phyloP scores from a whole-genome alignment of 2,797 vertebrate species.

The Ammospiza maritima region DNA sequence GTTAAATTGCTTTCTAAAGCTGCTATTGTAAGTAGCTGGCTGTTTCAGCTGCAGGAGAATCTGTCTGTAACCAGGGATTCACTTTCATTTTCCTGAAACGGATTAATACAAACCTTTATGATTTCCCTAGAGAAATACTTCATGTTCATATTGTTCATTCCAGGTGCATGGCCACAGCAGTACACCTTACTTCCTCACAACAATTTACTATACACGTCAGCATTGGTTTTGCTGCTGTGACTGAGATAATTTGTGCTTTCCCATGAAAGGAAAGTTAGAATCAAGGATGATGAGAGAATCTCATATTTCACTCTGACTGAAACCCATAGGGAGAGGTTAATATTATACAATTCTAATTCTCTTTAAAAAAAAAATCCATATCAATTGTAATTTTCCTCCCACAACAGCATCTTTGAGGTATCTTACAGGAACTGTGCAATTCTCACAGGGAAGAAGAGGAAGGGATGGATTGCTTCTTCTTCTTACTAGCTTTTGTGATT shows the following conservation, averaged over 20 bases:
- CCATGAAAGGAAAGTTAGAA: constrained; percentile 28
- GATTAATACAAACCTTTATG: constrained; percentile 39
- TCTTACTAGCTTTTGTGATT: background rate
- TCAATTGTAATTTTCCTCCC: background rate
- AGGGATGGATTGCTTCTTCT: constrained; percentile 3
- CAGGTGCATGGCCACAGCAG: background rate
- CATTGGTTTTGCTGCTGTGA: background rate
- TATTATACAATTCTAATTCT: background rate
- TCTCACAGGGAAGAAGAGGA: background rate
- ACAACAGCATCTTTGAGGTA: background rate
- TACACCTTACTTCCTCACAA: constrained; percentile 6
- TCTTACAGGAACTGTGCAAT: background rate
- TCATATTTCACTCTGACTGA: constrained; percentile 12
- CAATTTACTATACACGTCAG: constrained; percentile 46
- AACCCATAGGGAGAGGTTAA: constrained; percentile 3
- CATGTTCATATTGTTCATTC: constrained; percentile 35
- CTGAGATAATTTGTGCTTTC: constrained; percentile 31
- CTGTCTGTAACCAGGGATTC: constrained; percentile 23
- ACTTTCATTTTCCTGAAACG: constrained; percentile 52
- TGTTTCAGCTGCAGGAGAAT: constrained; percentile 52
- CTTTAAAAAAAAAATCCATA: background rate
- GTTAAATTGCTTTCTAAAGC: constrained; percentile 33
- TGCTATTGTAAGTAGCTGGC: constrained; percentile 21
- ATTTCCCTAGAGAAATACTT: constrained; percentile 65
- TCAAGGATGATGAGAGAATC: background rate